phyloP scores from a whole-genome alignment of 2,113 vertebrate genomes.

The Cynocephalus volans region DNA sequence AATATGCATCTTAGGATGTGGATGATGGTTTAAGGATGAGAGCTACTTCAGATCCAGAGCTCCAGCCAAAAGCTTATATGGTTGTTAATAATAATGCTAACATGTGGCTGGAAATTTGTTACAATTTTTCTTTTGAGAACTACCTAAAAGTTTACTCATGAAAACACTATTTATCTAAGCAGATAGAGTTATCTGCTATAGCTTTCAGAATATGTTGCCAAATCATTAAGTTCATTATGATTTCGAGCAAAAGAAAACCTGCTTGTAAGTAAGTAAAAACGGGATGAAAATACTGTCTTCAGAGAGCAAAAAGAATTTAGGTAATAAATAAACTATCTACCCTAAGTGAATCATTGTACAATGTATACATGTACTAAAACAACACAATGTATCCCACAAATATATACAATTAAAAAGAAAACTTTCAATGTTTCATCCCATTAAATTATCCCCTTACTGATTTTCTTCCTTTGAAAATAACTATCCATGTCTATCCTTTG shows the following conservation, averaged over 20 bases:
- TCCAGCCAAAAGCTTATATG: not conserved
- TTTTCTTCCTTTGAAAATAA: constrained; percentile 36
- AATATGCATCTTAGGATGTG: not conserved
- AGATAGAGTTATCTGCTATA: not conserved
- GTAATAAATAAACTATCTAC: too few relatives aligned
- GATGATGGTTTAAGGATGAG: not conserved
- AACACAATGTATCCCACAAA: too few relatives aligned
- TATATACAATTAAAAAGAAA: not conserved
- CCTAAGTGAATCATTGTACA: too few relatives aligned
- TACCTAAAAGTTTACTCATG: not conserved
- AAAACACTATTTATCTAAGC: not conserved
- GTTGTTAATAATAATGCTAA: not conserved
- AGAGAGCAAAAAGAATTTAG: not conserved
- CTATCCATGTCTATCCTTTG: not conserved
- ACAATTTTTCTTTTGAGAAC: not conserved
- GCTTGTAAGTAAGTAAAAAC: not conserved
- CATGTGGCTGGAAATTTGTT: not conserved
- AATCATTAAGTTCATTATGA: not conserved
- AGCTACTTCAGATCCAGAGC: not conserved
- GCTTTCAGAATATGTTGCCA: not conserved
- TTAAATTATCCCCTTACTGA: not conserved
- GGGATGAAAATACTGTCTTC: not conserved
- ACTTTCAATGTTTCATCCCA: not conserved
- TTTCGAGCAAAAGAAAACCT: not conserved
- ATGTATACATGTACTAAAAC: too few relatives aligned